Percentiles rank a stretch among this genome's conserved stretches.
Conservation (phyloP, 2,797 vertebrate species). For the Artibeus jamaicensis region DNA sequence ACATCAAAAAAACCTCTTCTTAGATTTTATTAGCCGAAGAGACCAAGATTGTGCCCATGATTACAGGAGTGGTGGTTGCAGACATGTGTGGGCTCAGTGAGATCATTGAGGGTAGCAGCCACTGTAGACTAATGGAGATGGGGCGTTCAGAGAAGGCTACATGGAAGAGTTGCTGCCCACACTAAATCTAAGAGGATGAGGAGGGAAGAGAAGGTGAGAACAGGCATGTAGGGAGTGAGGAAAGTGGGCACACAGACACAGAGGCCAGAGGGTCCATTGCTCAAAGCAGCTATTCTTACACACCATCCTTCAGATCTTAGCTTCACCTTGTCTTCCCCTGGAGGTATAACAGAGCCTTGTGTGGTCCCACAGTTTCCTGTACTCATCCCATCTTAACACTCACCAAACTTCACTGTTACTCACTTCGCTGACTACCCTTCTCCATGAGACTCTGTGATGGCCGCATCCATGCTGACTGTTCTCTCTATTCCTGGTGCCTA, state of each 20-base stretch:
- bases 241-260: neutral
- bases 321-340: neutral
- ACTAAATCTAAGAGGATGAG: neutral
- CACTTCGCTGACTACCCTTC: neutral
- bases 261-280: neutral
- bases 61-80: neutral
- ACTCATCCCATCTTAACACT: neutral
- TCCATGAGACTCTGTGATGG: neutral
- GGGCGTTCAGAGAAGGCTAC: neutral
- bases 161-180: neutral
- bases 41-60: neutral
- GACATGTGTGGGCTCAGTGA: neutral
- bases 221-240: neutral
- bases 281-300: neutral
- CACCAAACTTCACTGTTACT: neutral
- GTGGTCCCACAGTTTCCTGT: neutral
- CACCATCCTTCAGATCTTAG: neutral
- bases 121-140: neutral
- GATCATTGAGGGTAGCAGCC: neutral
- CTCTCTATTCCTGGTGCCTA: neutral
- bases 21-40: neutral
- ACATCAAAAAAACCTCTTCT: neutral
- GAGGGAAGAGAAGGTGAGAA: neutral
- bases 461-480: neutral
- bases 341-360: neutral